A percentile compares a stretch with the other conserved stretches of the same genome.
Conservation (phyloP, 2,888 invertebrate species). For the Zelleria hepariella region DNA sequence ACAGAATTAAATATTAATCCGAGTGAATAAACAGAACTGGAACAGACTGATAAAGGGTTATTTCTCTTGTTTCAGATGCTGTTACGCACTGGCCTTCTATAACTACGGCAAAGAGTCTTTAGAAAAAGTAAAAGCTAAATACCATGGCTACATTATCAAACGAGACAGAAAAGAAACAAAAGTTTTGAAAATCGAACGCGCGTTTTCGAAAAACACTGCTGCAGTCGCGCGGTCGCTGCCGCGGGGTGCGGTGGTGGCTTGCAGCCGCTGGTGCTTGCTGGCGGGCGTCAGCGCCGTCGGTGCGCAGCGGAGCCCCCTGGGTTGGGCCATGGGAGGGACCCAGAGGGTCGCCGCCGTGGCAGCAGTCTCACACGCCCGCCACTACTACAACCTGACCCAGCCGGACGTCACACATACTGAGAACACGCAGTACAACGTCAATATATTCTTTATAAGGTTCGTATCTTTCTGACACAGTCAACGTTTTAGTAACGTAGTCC, state of each 20-base stretch:
- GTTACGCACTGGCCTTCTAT: conserved; percentile 14
- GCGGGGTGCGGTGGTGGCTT: conserved; percentile 35
- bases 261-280: conserved; percentile 50
- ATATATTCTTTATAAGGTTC: conserved; percentile 85
- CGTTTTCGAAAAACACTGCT: neutral
- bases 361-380: conserved; percentile 57
- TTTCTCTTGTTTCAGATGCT: conserved; percentile 40
- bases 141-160: neutral
- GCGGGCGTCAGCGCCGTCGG: conserved; percentile 45
- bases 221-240: neutral
- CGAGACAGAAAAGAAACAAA: neutral
- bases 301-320: conserved; percentile 66
- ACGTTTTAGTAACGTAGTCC: too few relatives aligned
- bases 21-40: neutral
- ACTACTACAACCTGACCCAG: conserved; percentile 61
- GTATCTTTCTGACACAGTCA: too few relatives aligned
- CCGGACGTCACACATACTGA: conserved; percentile 45
- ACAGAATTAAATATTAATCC: conserved; percentile 7
- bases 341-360: conserved; percentile 74
- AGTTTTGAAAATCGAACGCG: neutral
- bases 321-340: conserved; percentile 77
- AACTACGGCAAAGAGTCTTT: conserved; percentile 10
- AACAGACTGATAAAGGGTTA: neutral
- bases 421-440: conserved; percentile 56
- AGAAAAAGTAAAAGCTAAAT: neutral